phyloP scores from a whole-genome alignment of 2,888 invertebrate species.

The Ariolimax columbianus region DNA sequence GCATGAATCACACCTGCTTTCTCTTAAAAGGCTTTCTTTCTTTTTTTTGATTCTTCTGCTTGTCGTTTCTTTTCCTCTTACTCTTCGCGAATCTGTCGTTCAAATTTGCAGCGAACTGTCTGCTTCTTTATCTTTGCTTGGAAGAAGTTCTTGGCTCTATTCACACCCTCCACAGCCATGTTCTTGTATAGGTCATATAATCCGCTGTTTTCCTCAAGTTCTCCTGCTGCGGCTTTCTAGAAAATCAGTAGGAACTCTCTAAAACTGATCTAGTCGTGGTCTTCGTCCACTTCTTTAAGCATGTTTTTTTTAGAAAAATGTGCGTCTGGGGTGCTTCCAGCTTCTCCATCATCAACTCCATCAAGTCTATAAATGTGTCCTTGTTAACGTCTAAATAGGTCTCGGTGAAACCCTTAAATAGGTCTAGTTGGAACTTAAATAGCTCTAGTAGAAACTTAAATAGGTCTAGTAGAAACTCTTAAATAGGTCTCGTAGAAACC shows the following conservation, averaged over 20 bases:
- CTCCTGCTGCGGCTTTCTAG: conserved; percentile 94
- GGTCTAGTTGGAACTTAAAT: too few species aligned
- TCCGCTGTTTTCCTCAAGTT: conserved; percentile 89
- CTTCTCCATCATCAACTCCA: conserved; percentile 97
- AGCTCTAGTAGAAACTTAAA: too few species aligned
- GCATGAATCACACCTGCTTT: conserved; percentile 88
- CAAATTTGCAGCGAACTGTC: conserved; percentile 90
- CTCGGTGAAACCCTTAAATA: too few species aligned
- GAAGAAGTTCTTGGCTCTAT: conserved; percentile 96
- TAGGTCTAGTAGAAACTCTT: too few species aligned
- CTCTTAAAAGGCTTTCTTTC: conserved; percentile 91
- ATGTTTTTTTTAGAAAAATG: conserved; percentile 93
- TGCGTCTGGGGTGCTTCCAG: conserved; percentile 97
- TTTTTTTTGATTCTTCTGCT: conserved; percentile 89
- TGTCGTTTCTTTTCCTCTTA: conserved; percentile 91
- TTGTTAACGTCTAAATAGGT: conserved; percentile 92
- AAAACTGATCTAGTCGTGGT: conserved; percentile 86
- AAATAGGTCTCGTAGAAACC: too few species aligned
- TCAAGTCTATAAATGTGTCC: conserved; percentile 92
- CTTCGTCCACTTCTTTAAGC: conserved; percentile 85
- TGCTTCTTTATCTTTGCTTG: conserved; percentile 94
- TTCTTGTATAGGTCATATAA: conserved; percentile 88
- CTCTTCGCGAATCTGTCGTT: conserved; percentile 93
- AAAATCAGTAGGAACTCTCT: conserved; percentile 87
- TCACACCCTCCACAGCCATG: conserved; percentile 93